Evolutionary conservation across 2,888 invertebrate genomes (phyloP).

Genomic region (Himalopsyche japonica): DNA sequence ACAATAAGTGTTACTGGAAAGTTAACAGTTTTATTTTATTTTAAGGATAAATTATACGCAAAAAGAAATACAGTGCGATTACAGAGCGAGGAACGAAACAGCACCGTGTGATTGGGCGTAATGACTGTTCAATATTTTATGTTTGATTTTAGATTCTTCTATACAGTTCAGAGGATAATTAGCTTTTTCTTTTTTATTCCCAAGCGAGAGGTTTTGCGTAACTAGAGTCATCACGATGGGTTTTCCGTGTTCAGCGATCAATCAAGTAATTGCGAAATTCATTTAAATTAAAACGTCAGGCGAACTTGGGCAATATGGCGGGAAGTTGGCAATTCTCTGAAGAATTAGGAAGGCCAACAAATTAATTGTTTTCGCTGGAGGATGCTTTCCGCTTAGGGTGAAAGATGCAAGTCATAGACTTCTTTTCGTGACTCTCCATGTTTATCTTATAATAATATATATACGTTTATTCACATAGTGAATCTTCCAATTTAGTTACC

Average conservation of each 20-base stretch:
- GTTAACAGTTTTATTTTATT: no score
- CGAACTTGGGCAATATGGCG: neutral
- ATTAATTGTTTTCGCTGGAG: constrained; percentile 11
- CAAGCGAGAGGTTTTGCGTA: neutral
- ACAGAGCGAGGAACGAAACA: no score
- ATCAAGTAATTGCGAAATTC: constrained; percentile 15
- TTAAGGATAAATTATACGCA: no score
- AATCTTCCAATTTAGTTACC: no score
- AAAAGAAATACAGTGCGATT: no score
- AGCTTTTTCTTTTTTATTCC: neutral
- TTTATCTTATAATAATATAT: neutral
- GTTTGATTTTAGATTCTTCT: no score
- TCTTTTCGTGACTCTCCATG: neutral
- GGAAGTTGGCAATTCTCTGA: constrained; percentile 18
- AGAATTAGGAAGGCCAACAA: constrained; percentile 6
- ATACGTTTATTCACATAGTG: no score
- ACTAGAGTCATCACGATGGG: neutral
- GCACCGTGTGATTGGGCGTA: no score
- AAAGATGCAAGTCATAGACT: constrained; percentile 16
- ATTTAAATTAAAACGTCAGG: constrained; percentile 25
- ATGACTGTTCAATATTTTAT: no score
- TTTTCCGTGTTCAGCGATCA: constrained; percentile 14
- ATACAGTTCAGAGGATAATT: neutral
- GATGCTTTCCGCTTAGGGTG: neutral
- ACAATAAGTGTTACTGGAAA: no score